Evolutionary conservation across 2,888 invertebrate genomes (phyloP).

Genomic region (Calameuta pallipes): DNA sequence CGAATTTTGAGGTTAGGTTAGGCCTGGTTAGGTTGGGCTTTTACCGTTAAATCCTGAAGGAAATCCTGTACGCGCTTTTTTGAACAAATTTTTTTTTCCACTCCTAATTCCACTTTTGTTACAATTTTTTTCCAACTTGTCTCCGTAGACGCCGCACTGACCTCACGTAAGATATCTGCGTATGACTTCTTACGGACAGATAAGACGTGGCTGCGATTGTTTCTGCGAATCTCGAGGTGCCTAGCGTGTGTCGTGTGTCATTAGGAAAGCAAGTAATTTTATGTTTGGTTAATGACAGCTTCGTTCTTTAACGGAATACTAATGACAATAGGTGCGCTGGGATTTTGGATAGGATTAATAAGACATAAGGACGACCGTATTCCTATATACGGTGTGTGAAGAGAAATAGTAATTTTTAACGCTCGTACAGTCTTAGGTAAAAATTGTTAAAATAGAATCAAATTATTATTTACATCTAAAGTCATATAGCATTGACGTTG

Average conservation of each 20-base stretch:
- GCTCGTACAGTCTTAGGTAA: neutral
- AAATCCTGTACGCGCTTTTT: neutral
- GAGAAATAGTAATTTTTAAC: neutral
- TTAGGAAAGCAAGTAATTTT: slow-evolving; percentile 2
- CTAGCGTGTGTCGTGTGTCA: slow-evolving; percentile 10
- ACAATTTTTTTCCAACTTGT: neutral
- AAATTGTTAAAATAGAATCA: neutral
- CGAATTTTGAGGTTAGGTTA: too few species aligned
- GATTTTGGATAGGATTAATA: neutral
- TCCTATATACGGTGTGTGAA: neutral
- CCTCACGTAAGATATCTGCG: neutral
- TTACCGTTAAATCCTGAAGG: neutral
- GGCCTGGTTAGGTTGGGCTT: neutral
- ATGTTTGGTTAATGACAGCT: slow-evolving; percentile 1
- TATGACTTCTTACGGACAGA: neutral
- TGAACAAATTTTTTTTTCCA: neutral
- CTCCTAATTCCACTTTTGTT: neutral
- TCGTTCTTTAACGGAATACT: neutral
- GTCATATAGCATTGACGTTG: neutral
- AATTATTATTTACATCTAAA: neutral
- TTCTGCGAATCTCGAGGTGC: slow-evolving; percentile 12
- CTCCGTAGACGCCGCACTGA: neutral
- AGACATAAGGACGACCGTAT: neutral
- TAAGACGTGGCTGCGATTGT: neutral
- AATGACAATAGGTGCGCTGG: neutral